phyloP scores from a whole-genome alignment of 2,797 vertebrate species.

The Paramormyrops hopkinsi region DNA sequence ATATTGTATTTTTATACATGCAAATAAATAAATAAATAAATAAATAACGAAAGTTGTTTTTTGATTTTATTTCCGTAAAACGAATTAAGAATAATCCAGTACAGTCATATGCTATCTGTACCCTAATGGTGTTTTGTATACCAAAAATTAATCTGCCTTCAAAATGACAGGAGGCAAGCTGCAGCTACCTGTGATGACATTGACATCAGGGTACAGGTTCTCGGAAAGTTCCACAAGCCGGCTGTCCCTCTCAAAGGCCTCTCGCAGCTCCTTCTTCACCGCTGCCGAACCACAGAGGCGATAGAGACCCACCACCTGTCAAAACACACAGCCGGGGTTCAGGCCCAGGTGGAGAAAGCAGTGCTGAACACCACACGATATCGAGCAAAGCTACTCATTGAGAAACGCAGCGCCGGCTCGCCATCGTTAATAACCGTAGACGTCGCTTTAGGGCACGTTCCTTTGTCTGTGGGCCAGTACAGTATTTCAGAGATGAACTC shows the following conservation, averaged over 20 bases:
- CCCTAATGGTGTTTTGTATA: neutral
- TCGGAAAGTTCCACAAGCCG: constrained; percentile 76
- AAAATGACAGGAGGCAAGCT: neutral
- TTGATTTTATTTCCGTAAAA: neutral
- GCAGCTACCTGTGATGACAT: constrained; percentile 92
- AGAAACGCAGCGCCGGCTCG: constrained; percentile 9
- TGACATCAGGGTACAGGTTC: constrained; percentile 88
- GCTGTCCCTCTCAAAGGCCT: constrained; percentile 92
- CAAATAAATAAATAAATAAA: neutral
- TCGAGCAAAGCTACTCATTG: neutral
- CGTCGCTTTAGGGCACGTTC: neutral
- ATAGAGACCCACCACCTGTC: constrained; percentile 90
- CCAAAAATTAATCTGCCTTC: neutral
- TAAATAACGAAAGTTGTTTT: neutral
- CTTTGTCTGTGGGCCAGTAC: constrained; percentile 1
- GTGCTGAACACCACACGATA: neutral
- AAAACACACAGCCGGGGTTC: constrained; percentile 27
- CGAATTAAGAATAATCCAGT: neutral
- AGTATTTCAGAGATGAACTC: neutral
- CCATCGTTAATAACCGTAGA: constrained; percentile 22
- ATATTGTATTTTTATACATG: neutral
- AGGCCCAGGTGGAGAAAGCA: constrained; percentile 20
- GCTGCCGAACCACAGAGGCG: constrained; percentile 92
- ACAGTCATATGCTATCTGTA: neutral
- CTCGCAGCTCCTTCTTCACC: constrained; percentile 93